Percentiles rank a stretch among this genome's conserved stretches.
These are phyloP conservation scores for Trissolcus basalis DNA, from an alignment of 1,140 invertebrate species.

Conservation along the genomic window DNA sequence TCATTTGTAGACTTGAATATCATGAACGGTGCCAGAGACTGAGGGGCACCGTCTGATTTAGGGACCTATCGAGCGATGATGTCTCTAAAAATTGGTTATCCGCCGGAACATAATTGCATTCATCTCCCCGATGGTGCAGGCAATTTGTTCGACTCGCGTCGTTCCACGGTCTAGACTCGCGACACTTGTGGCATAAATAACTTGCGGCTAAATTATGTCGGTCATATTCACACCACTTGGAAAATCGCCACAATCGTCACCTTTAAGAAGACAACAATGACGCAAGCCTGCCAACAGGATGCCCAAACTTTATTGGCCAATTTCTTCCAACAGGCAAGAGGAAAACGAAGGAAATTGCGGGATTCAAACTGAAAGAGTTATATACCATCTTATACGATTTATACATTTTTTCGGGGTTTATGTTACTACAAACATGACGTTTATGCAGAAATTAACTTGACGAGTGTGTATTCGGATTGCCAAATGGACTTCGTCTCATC, in stretches of 20 bases:
- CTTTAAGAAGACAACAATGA: slow-evolving; percentile 37
- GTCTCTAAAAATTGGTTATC: slow-evolving; percentile 57
- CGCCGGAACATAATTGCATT: slow-evolving; percentile 47
- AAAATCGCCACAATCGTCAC: slow-evolving; percentile 41
- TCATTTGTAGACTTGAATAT: slow-evolving; percentile 59
- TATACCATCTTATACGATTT: neutral
- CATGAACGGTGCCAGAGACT: slow-evolving; percentile 48
- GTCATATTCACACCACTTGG: slow-evolving; percentile 13
- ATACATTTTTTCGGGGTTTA: no score
- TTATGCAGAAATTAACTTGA: no score
- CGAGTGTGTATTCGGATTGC: no score
- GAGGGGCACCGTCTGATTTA: slow-evolving; percentile 57
- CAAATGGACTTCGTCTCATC: no score
- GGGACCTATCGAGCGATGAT: slow-evolving; percentile 51
- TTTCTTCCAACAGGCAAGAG: slow-evolving; percentile 11
- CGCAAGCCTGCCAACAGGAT: slow-evolving; percentile 6
- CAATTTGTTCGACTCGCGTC: slow-evolving; percentile 41
- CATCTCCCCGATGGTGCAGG: slow-evolving; percentile 34
- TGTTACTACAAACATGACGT: no score
- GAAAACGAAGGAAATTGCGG: slow-evolving; percentile 13
- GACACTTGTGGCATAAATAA: slow-evolving; percentile 34
- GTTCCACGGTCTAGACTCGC: slow-evolving; percentile 29
- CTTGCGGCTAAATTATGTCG: slow-evolving; percentile 29
- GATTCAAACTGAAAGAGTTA: slow-evolving; percentile 16
- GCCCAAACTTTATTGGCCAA: slow-evolving; percentile 23